Base-by-base conservation (phyloP, 2,888 invertebrate species). In the Phengaris arion region DNA sequence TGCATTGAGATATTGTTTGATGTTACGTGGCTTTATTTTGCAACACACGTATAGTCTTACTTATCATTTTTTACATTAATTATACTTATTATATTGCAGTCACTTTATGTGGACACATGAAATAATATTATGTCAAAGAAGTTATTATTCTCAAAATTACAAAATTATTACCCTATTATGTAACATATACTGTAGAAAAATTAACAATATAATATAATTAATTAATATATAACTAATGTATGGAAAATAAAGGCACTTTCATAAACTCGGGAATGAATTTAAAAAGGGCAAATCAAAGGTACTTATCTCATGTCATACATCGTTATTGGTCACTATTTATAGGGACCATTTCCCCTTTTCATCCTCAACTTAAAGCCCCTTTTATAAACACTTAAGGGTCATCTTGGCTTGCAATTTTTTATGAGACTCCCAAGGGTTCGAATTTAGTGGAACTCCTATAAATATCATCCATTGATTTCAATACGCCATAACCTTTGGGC, bases 401-500 rank as follows among this genome's bases (percentile, higher is more conserved):
- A 78, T 77, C 78, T 77, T 77, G 59, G 73, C 76, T 57, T 73
- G 73, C 77, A 77, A 77, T 79, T 78, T 79, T 77, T 79, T 77
- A 78, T 74, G 69, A 74, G 74, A 77, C 76, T 74, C 75, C 76
- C 74, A 77, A 75, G 79, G 76, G 55, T 79, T 83, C 83, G 85
- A 87, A 88, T 89, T 88, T 86, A 87, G 84, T 85, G 82, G 87
- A 87, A 83, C 87, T 87, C 85, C 87, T 86, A 90, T 91, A 88
- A 89, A 89, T 89, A 86, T 86, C 85, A 86, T 73, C 77, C 86
- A 90, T 91, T 88, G 90, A 88, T 91, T 91, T 90, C 88, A 89
- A 91, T 90, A 84, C 88, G 80, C 85, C 84, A 85, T 89, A 88
- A 87, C 86, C 87, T 84, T 85, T 85, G 81, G 86, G 87, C 86